phyloP scores from a whole-genome alignment of 1,140 invertebrate species.

The Arion vulgaris region DNA sequence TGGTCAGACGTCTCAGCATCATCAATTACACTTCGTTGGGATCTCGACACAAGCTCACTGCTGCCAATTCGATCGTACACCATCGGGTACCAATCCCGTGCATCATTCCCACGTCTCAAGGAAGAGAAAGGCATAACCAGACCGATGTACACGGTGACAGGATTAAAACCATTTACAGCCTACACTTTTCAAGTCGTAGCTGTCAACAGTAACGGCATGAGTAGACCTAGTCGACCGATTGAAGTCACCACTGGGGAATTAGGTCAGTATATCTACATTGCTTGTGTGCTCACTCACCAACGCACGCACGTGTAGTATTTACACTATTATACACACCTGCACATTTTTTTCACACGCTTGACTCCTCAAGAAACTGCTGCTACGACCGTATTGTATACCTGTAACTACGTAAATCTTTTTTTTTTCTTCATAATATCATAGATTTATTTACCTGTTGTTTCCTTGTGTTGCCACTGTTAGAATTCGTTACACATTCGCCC shows the following conservation, averaged over 20 bases:
- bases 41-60: constrained; percentile 82
- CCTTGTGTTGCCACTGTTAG: too few relatives aligned
- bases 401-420: too few relatives aligned
- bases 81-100: constrained; percentile 90
- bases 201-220: constrained; percentile 92
- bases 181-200: constrained; percentile 97
- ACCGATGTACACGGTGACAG: constrained; percentile 90
- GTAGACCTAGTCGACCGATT: constrained; percentile 87
- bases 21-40: constrained; percentile 91
- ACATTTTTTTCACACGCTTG: too few relatives aligned
- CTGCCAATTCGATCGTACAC: constrained; percentile 93
- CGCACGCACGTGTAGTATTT: neutral
- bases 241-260: constrained; percentile 95
- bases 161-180: constrained; percentile 90
- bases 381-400: too few relatives aligned
- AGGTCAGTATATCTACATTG: constrained; percentile 79
- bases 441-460: too few relatives aligned
- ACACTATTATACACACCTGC: too few relatives aligned
- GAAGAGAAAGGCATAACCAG: constrained; percentile 94
- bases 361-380: too few relatives aligned
- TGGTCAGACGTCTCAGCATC: constrained; percentile 94
- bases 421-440: too few relatives aligned
- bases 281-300: neutral
- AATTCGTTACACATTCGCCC: too few relatives aligned
- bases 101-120: constrained; percentile 73